Evolutionary conservation across 2,113 vertebrate genomes (phyloP), one percentile per base, ranked within the genome.

Genomic region (Orthonyx spaldingii): DNA sequence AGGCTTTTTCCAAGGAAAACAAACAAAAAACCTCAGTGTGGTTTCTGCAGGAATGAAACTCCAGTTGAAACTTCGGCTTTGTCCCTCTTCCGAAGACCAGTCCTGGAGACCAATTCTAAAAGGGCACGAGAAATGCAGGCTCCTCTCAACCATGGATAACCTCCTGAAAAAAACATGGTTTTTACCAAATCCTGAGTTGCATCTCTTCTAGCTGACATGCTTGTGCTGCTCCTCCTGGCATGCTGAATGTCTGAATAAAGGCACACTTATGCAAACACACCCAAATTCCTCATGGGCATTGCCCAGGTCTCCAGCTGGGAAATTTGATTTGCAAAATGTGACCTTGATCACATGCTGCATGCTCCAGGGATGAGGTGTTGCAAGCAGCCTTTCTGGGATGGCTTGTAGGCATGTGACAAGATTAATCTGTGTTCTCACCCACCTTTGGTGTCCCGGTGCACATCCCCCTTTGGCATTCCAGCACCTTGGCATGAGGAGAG

Each of bases 1-100:
- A n/a, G 74, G 55, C 18, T 80, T 89, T 60, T 91, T 68, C 85
- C 91, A 96, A 87, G 57, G 63, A 93, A 95, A 93, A 87, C 69
- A 95, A 95, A 91, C 74, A 87, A 84, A 79, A 78, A 80, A 7
- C 30, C 83, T 74, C 32, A 24, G 6, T 17, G 55, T 60, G 59
- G 30, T 81, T 94, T 88, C 59, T 83, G 60, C 75, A 55, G 71
- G 89, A 61, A 59, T 41, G 44, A 69, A 81, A 49, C 32, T 86
- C 69, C 26, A 42, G 28, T 21, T 65, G 24, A 66, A 93, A 75
- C 26, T 9, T 6, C 47, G 39, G 4, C 47, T 89, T 74, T 44
- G 72, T 28, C 55, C 4, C 59, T 89, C 66, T 37, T 13, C n/a
- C 1, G 3, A 63, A 30, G 16, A 44, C 22, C 44, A 53, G 52